Evolutionary conservation across 2,888 invertebrate genomes (phyloP).

Genomic region (Leptinotarsa tumamoca): DNA sequence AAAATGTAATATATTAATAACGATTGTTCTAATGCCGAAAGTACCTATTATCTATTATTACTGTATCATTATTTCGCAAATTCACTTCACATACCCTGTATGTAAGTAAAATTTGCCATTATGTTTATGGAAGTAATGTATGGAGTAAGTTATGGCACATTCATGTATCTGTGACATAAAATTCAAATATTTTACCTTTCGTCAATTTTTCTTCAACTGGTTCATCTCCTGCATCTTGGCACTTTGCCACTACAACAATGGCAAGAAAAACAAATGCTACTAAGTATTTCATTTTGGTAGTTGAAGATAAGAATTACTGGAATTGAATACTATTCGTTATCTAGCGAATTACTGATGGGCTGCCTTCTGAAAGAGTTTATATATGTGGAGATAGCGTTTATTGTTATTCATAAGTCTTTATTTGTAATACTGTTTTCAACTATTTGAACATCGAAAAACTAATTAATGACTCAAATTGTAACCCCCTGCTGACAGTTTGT

Average conservation of each 20-base stretch:
- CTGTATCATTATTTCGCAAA: too few relatives aligned
- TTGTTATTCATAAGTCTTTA: constrained; percentile 20
- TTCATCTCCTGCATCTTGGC: constrained; percentile 4
- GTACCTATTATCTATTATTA: too few relatives aligned
- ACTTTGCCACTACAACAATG: constrained; percentile 13
- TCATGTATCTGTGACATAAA: too few relatives aligned
- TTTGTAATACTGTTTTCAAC: background rate
- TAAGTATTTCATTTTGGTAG: constrained; percentile 13
- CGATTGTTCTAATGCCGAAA: too few relatives aligned
- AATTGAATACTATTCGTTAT: background rate
- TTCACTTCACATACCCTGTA: too few relatives aligned
- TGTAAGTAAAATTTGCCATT: too few relatives aligned
- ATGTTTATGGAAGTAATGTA: too few relatives aligned
- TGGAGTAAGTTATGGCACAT: too few relatives aligned
- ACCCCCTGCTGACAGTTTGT: constrained; percentile 23
- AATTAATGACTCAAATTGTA: constrained; percentile 21
- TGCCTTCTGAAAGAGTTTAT: constrained; percentile 7
- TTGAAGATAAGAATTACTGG: background rate
- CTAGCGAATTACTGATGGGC: background rate
- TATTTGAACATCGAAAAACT: constrained; percentile 12
- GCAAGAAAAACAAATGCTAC: constrained; percentile 2
- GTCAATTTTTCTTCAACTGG: constrained; percentile 5
- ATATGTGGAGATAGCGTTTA: constrained; percentile 13
- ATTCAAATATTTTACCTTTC: background rate
- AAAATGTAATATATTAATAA: too few relatives aligned